phyloP scores from a whole-genome alignment of 2,797 vertebrate genomes.

The Hybognathus amarus region DNA sequence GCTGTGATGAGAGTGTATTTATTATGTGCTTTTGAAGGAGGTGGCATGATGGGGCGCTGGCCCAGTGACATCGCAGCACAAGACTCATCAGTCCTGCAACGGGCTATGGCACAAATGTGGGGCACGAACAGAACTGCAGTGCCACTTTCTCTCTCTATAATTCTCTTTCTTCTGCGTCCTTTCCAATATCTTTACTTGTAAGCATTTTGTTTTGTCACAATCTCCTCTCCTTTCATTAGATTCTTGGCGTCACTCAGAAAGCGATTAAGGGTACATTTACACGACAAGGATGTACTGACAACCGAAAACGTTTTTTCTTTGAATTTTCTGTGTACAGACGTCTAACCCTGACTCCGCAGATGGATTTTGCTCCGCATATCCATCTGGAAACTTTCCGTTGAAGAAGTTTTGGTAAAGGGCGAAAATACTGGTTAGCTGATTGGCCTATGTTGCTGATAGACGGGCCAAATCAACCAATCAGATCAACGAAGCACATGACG shows the following conservation, averaged over 20 bases:
- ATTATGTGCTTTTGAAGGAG: conserved; percentile 68
- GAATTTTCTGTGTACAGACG: background rate
- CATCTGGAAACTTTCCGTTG: too few relatives aligned
- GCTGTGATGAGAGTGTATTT: conserved; percentile 84
- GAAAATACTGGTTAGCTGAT: too few relatives aligned
- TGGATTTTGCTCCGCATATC: too few relatives aligned
- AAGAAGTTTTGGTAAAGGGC: too few relatives aligned
- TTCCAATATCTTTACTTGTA: conserved; percentile 32
- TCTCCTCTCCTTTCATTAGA: conserved; percentile 6
- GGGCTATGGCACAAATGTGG: conserved; percentile 68
- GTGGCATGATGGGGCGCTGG: conserved; percentile 53
- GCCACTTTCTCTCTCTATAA: conserved; percentile 36
- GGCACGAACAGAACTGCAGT: conserved; percentile 63
- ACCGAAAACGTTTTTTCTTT: too few relatives aligned
- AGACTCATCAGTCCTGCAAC: conserved; percentile 70
- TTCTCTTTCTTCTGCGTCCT: conserved; percentile 31
- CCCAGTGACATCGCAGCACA: conserved; percentile 70
- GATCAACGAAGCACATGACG: too few relatives aligned
- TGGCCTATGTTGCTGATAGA: too few relatives aligned
- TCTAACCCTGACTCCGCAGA: too few relatives aligned
- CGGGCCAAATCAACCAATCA: too few relatives aligned
- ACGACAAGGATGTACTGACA: too few relatives aligned
- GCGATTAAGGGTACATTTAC: background rate
- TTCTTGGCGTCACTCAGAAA: background rate
- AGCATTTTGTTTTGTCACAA: background rate